Evolutionary conservation across 2,113 vertebrate genomes (phyloP), one percentile per base, ranked within the genome.

Genomic region (Henicopernis longicauda): DNA sequence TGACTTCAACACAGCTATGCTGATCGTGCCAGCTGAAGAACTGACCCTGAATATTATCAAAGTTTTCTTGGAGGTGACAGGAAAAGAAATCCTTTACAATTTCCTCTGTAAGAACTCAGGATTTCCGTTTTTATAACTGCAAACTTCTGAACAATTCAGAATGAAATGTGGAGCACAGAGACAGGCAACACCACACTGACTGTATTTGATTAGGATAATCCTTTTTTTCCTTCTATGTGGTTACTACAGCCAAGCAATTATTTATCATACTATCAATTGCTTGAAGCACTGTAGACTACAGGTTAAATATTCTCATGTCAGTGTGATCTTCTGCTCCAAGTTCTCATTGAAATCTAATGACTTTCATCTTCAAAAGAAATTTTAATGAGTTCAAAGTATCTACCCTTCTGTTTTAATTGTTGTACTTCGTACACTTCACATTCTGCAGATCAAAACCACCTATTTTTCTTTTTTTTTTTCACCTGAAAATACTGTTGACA

Each of bases 211-310:
- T 98, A 98, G 98, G 97, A 95, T 98, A 98, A 98, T 99, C 97
- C 97, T 89, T 96, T 97, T 86, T 97, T 95, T 84, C 99, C 98
- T 95, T 99, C 98, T 99, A 97, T 97, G 96, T 98, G 98, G 98
- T 99, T 98, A 98, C 98, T 98, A 98, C 97, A 98, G 98, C 98
- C 98, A 98, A 97, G 97, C 97, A 98, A 95, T 98, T 98, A 99
- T 99, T 99, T 99, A 99, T 99, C 98, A 98, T 97, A 95, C 97
- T 98, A 98, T 99, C 98, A 99, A 98, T 98, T 98, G 98, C 98
- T 98, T 97, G 97, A 98, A 98, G 98, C 92, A 91, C 98, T 98
- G 98, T 98, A 98, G 98, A 98, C 98, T 99, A 98, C 98, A 99
- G 98, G 98, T 98, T 98, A 98, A 98, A 98, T 98, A 98, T 99